These are phyloP conservation scores for Ceyx melanurus DNA, from an alignment of 2,113 vertebrate species.

Conservation along the genomic window DNA sequence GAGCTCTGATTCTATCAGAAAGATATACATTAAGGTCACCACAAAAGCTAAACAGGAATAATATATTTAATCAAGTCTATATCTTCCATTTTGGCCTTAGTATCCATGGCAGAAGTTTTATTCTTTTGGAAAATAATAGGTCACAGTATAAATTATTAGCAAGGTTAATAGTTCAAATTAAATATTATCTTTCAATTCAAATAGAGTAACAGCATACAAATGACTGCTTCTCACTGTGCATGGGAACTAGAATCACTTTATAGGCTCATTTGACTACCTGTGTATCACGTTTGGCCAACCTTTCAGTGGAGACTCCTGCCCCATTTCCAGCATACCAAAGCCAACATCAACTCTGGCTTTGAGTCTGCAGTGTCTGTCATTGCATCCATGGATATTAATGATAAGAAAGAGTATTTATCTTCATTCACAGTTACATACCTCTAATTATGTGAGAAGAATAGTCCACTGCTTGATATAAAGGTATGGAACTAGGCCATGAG, in stretches of 20 bases:
- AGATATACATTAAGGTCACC: neutral
- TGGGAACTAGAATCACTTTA: slow-evolving; percentile 18
- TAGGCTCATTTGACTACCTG: slow-evolving; percentile 34
- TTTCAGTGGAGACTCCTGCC: neutral
- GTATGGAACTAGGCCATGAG: neutral
- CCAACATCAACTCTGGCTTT: neutral
- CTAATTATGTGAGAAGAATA: neutral
- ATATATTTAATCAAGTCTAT: neutral
- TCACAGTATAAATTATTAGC: neutral
- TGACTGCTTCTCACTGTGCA: neutral
- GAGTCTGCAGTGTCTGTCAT: neutral
- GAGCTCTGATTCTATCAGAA: slow-evolving; percentile 2
- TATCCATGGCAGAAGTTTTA: neutral
- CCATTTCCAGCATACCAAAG: neutral
- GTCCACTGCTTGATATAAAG: neutral
- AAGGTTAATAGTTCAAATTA: slow-evolving; percentile 48
- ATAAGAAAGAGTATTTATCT: neutral
- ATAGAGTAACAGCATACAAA: slow-evolving; percentile 8
- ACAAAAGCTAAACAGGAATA: neutral
- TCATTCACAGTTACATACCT: neutral
- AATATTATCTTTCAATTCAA: slow-evolving; percentile 17
- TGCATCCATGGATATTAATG: neutral
- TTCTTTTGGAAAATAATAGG: neutral
- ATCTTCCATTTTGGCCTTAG: neutral
- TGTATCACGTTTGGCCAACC: neutral